Percentiles rank a stretch among this genome's conserved stretches.
These are phyloP conservation scores for Pheucticus melanocephalus DNA, from an alignment of 2,113 vertebrate species.

Conservation along the genomic window DNA sequence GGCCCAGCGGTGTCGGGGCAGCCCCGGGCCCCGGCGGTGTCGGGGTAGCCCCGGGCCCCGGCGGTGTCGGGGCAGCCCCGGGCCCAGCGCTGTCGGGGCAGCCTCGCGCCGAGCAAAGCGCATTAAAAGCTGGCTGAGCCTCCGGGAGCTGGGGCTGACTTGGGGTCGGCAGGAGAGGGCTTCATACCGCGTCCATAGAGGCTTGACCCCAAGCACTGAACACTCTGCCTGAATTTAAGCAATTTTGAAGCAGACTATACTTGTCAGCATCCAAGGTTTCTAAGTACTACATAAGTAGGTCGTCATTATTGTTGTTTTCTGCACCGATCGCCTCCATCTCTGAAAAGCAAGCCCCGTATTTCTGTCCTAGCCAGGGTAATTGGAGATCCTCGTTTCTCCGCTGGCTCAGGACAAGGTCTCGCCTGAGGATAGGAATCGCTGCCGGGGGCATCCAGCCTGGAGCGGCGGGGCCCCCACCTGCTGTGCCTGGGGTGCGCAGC, in stretches of 20 bases:
- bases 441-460: neutral
- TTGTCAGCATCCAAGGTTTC: neutral
- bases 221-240: neutral
- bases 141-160: accelerated
- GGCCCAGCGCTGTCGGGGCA: accelerated
- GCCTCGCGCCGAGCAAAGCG: accelerated
- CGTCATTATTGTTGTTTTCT: neutral
- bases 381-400: neutral
- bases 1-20: neutral
- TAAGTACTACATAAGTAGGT: neutral
- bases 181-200: accelerated
- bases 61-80: neutral
- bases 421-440: accelerated
- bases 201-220: neutral
- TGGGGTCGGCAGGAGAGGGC: neutral
- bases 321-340: neutral
- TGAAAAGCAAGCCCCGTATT: neutral
- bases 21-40: accelerated
- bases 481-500: accelerated
- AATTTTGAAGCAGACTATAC: neutral
- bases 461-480: accelerated
- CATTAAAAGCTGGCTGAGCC: accelerated
- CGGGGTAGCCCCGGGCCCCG: neutral
- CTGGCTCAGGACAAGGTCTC: neutral
- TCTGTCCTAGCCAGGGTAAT: neutral